Evolutionary conservation across 2,797 vertebrate species (phyloP).

Genomic region (Psittacula echo): DNA sequence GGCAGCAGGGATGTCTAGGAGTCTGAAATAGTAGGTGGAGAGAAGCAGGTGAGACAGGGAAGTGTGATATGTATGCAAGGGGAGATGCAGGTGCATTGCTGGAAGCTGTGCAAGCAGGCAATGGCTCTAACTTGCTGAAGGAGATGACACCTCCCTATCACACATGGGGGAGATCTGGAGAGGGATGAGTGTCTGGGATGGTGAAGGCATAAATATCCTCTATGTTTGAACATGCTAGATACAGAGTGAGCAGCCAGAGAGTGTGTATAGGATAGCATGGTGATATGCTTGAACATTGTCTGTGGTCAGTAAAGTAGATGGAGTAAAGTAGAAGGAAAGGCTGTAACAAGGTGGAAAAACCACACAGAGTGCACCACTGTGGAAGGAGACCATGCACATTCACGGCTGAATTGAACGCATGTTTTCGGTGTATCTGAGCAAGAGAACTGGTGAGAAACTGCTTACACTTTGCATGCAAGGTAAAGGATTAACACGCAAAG

Average conservation of each 20-base stretch:
- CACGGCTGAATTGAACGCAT: not conserved
- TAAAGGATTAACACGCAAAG: not conserved
- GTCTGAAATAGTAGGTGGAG: not conserved
- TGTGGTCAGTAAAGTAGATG: not conserved
- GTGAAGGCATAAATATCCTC: not conserved
- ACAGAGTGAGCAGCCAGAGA: not conserved
- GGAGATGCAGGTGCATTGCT: not conserved
- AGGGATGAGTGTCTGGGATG: accelerated
- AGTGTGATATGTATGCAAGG: accelerated
- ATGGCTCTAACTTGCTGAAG: too few relatives aligned
- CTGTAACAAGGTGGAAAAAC: accelerated
- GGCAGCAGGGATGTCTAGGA: not conserved
- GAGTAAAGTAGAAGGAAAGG: not conserved
- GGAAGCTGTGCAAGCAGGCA: not conserved
- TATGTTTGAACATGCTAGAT: accelerated
- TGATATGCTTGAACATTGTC: not conserved
- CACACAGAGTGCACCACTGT: accelerated
- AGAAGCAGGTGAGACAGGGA: not conserved
- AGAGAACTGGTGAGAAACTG: not conserved
- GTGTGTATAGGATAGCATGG: accelerated
- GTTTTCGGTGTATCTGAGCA: not conserved
- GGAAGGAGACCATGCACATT: not conserved
- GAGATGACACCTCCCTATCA: not conserved
- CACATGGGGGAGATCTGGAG: accelerated
- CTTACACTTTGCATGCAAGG: not conserved